Base-by-base conservation (phyloP, 2,888 invertebrate genomes). In the Parasteatoda lunata region DNA sequence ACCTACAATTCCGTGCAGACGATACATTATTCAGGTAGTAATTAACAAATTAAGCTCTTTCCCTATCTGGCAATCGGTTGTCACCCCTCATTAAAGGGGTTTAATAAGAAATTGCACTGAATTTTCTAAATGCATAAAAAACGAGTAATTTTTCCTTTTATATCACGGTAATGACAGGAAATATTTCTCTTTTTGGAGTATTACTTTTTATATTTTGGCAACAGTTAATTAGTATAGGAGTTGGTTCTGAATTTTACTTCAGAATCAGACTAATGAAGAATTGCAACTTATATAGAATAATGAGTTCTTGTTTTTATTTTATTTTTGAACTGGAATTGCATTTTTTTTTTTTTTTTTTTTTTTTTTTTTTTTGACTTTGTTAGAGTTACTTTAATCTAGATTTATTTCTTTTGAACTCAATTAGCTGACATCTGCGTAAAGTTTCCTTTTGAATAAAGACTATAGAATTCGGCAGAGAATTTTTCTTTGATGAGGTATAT, bases 121-220 rank as follows among this genome's bases (percentile, higher is more conserved):
- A 59, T 59, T 7, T 4, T 30, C 59, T n/a, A 59, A 59, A 59
- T n/a, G 5, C 59, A 59, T 59, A 69, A 69, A 49, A n/a, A 72
- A 30, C 52, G 75, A 75, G 81, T 80, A 81, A 81, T 76, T 81
- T 30, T 81, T 75, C 66, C 75, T 75, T 81, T 81, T 81, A 75
- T 81, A 81, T 75, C 69, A 68, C 59, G 81, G 66, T 81, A 81
- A 81, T 81, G 81, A 81, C 68, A 75, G 81, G 81, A 81, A 81
- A 75, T 81, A 81, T 81, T 75, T 81, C 54, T 75, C 48, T 51
- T 75, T 73, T 81, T 75, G 15, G 59, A 48, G 66, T 30, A 52
- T 65, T 81, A 9, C 48, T 75, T 81, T 81, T 76, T 76, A 30
- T 45, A 13, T 81, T 69, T 68, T 75, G 48, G 68, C 54, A 73